Base-by-base conservation (phyloP, 2,888 invertebrate species). In the Sinodicranocentrus sp. region DNA sequence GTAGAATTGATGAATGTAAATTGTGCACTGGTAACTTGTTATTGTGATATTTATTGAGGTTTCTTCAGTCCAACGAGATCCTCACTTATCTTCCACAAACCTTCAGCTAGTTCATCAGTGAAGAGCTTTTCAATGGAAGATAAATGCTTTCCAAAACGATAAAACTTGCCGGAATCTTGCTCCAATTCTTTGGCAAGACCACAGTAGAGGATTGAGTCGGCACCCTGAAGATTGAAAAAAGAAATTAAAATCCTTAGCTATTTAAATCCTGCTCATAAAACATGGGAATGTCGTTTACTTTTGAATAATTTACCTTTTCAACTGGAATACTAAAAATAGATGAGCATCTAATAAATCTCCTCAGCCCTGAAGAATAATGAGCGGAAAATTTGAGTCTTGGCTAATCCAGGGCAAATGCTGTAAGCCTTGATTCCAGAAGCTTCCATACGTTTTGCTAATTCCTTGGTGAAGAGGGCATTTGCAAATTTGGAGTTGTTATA, bases 401-500 rank as follows among this genome's bases (percentile, higher is more conserved):
- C 94, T 91, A 95, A 95, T 10, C 96, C 96, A 0, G 96, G 96
- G 89, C 95, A 95, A 86, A 94, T 92, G 33, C 93, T 92, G 88
- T 94, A 94, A 0, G 94, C 93, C 87, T 93, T 93, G 21, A 95
- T 91, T 0, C 93, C 93, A 0, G 91, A 91, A 15, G 92, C 91
- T 87, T 91, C 90, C 5, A 92, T 61, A 3, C 92, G 91, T 78
- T 92, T 92, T 0, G 94, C 93, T 44, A 96, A 90, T 73, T 94
- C 94, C 83, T 91, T 91, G 19, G 93, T 93, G 90, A 95, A 95
- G 89, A 95, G 94, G 1, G 92, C 92, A 89, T 95, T 95, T 89
- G 94, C 94, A 73, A 96, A 90, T 91, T 96, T 96, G 0, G 95
- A 95, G 90, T 95, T 94, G 85, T 93, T 93, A 90, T 96, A 96